A percentile compares a stretch with the other conserved stretches of the same genome.
phyloP scores from a whole-genome alignment of 2,113 vertebrate genomes.

The Cyphomyrus plagiostoma region DNA sequence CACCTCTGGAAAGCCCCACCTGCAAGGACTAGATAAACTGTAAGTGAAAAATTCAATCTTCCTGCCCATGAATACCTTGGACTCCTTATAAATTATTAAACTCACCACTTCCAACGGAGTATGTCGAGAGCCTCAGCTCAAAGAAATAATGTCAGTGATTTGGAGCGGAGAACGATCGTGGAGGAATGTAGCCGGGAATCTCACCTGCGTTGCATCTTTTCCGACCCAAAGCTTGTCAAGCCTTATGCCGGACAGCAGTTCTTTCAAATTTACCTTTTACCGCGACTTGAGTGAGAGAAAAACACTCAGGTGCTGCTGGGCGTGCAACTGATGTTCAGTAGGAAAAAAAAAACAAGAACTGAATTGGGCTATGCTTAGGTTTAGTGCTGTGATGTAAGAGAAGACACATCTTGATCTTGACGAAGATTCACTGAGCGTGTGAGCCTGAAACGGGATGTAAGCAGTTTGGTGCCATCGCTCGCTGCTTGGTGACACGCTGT shows the following conservation, averaged over 20 bases:
- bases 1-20: slow-evolving; percentile 68
- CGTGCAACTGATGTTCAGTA: background rate
- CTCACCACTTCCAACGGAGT: slow-evolving; percentile 39
- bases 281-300: slow-evolving; percentile 32
- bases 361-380: background rate
- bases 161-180: slow-evolving; percentile 32
- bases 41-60: slow-evolving; percentile 65
- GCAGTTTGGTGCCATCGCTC: background rate
- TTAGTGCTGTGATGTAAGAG: background rate
- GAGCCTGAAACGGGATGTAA: background rate
- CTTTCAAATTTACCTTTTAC: slow-evolving; percentile 52
- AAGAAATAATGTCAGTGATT: slow-evolving; percentile 55
- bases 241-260: slow-evolving; percentile 30
- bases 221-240: slow-evolving; percentile 32
- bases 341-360: background rate
- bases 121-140: slow-evolving; percentile 39
- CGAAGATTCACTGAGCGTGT: background rate
- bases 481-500: background rate
- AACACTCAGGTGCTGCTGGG: background rate
- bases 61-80: slow-evolving; percentile 44
- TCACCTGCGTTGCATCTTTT: slow-evolving; percentile 34
- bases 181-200: slow-evolving; percentile 38
- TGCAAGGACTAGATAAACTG: slow-evolving; percentile 88
- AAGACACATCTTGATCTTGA: background rate
- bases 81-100: slow-evolving; percentile 62